These are phyloP conservation scores for Myotis myotis DNA, from an alignment of 2,797 vertebrate species.

Conservation along the genomic window DNA sequence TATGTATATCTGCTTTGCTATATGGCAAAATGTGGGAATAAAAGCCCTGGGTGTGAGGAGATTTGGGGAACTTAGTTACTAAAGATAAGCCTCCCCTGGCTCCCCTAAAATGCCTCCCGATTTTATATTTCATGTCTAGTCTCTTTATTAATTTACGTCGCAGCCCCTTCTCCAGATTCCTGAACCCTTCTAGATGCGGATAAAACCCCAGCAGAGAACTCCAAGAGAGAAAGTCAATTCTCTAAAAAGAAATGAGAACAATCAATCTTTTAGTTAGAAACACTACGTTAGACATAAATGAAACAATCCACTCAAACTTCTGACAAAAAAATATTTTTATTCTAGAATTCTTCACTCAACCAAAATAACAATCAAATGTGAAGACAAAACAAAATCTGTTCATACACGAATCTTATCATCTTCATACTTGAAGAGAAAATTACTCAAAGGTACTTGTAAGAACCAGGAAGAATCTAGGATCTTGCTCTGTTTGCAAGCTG, in stretches of 20 bases:
- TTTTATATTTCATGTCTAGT: too few relatives aligned
- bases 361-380: conserved; percentile 3
- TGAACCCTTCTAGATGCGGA: too few relatives aligned
- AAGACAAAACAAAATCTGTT: neutral
- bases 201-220: too few relatives aligned
- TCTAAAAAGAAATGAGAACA: neutral
- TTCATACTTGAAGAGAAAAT: neutral
- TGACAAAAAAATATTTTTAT: neutral
- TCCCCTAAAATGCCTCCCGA: too few relatives aligned
- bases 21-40: too few relatives aligned
- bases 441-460: neutral
- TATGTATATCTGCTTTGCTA: too few relatives aligned
- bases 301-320: neutral
- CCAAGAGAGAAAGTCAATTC: neutral
- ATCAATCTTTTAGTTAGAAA: neutral
- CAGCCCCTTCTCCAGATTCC: too few relatives aligned
- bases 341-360: neutral
- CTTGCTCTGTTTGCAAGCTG: neutral
- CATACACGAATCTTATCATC: neutral
- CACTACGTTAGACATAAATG: neutral
- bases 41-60: too few relatives aligned
- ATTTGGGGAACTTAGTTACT: too few relatives aligned
- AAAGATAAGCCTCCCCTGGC: too few relatives aligned
- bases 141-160: too few relatives aligned
- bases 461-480: neutral